Conservation (phyloP, 2,888 invertebrate species). For the Plagodis pulveraria region DNA sequence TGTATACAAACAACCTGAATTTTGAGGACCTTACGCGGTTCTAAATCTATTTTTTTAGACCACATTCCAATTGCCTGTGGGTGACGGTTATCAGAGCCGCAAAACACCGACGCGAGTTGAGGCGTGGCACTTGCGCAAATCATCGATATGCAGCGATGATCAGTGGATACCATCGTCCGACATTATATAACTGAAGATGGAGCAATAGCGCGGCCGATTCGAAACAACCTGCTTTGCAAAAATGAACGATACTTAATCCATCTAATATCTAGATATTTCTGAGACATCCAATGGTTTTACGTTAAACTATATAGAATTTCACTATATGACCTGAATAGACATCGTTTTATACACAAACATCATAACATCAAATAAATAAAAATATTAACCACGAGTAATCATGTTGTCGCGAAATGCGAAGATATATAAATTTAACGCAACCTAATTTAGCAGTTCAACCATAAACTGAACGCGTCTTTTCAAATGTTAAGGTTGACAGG, state of each 20-base stretch:
- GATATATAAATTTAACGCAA: too few species aligned
- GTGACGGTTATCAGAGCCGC: constrained; percentile 1
- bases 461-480: too few species aligned
- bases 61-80: constrained; percentile 27
- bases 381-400: too few species aligned
- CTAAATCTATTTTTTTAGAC: neutral
- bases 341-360: too few species aligned
- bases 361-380: too few species aligned
- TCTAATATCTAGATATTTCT: neutral
- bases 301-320: too few species aligned
- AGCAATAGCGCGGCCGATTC: constrained; percentile 37
- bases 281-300: neutral
- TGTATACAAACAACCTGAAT: too few species aligned
- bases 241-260: neutral
- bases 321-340: too few species aligned
- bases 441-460: too few species aligned
- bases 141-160: constrained; percentile 69
- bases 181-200: constrained; percentile 58
- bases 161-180: constrained; percentile 56
- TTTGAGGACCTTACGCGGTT: neutral
- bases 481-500: too few species aligned
- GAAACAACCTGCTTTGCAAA: constrained; percentile 17
- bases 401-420: too few species aligned
- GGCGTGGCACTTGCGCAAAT: constrained; percentile 59
- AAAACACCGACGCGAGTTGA: constrained; percentile 35